These are phyloP conservation scores for Steinernema scapterisci DNA, from an alignment of 2,888 invertebrate genomes.

Conservation along the genomic window DNA sequence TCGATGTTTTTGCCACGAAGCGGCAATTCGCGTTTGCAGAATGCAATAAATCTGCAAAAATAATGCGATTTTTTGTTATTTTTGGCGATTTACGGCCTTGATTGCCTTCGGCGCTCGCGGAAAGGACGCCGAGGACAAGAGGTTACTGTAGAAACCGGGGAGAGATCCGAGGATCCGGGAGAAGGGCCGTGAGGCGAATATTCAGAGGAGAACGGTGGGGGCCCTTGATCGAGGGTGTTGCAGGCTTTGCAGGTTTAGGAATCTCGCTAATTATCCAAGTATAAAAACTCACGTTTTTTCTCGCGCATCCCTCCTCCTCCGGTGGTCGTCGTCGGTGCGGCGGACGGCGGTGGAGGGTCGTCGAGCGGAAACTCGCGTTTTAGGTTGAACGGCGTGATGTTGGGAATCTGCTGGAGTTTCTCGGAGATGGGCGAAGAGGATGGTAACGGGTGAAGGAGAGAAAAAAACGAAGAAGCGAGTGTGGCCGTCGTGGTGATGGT, in stretches of 20 bases:
- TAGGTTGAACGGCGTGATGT: conserved; percentile 19
- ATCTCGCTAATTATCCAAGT: too few species aligned
- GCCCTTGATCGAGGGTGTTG: neutral
- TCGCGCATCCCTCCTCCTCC: conserved; percentile 24
- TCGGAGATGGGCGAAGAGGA: conserved; percentile 27
- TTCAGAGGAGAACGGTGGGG: neutral
- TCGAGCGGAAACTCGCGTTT: conserved; percentile 18
- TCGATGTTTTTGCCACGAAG: neutral
- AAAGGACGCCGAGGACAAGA: neutral
- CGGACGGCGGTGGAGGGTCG: conserved; percentile 15
- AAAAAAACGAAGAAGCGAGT: conserved; percentile 23
- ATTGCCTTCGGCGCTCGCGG: conserved; percentile 15
- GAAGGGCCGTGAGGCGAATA: too few species aligned
- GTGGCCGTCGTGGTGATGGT: conserved; percentile 10
- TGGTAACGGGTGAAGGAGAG: conserved; percentile 4
- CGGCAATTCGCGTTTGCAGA: conserved; percentile 2
- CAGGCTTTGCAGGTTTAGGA: neutral
- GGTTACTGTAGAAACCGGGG: neutral
- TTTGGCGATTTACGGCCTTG: conserved; percentile 18
- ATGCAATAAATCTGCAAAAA: conserved; percentile 27
- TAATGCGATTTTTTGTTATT: conserved; percentile 24
- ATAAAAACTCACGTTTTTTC: conserved; percentile 10
- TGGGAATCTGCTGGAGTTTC: neutral
- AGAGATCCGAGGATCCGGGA: neutral
- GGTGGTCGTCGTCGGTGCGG: neutral